Evolutionary conservation across 2,888 invertebrate genomes (phyloP).

Genomic region (Alloscopus bannaensis): DNA sequence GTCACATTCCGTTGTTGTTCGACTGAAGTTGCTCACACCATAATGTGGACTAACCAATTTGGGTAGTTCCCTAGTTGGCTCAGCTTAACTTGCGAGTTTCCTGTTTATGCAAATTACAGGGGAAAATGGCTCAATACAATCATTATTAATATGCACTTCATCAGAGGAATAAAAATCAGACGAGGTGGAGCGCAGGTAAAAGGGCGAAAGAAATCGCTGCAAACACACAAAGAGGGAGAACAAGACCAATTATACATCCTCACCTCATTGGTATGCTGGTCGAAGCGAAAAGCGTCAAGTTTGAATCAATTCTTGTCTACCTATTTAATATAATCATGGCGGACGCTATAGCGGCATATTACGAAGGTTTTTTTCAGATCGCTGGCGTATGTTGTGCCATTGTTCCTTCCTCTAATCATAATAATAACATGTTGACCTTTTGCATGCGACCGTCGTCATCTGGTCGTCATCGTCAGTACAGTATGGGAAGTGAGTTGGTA

Average conservation of each 20-base stretch:
- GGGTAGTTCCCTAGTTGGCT: background rate
- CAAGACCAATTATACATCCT: no score
- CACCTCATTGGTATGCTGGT: background rate
- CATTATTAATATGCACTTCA: constrained; percentile 29
- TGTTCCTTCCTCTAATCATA: constrained; percentile 20
- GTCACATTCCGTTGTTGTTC: no score
- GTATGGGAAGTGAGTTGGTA: background rate
- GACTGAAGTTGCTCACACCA: background rate
- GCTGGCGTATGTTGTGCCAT: no score
- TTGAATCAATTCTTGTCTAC: background rate
- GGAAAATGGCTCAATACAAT: constrained; percentile 42
- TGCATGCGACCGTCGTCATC: no score
- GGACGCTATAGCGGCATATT: background rate
- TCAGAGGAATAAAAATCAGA: no score
- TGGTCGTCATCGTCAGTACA: no score
- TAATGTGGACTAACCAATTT: background rate
- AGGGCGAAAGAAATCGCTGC: no score
- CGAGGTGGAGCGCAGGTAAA: no score
- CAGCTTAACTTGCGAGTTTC: constrained; percentile 42
- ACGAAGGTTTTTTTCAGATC: background rate
- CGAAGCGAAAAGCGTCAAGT: background rate
- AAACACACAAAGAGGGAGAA: no score
- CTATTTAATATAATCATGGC: background rate
- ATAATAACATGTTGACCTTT: constrained; percentile 26
- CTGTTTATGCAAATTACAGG: constrained; percentile 45